Evolutionary conservation across 2,113 vertebrate genomes (phyloP).

Genomic region (Zootoca vivipara): DNA sequence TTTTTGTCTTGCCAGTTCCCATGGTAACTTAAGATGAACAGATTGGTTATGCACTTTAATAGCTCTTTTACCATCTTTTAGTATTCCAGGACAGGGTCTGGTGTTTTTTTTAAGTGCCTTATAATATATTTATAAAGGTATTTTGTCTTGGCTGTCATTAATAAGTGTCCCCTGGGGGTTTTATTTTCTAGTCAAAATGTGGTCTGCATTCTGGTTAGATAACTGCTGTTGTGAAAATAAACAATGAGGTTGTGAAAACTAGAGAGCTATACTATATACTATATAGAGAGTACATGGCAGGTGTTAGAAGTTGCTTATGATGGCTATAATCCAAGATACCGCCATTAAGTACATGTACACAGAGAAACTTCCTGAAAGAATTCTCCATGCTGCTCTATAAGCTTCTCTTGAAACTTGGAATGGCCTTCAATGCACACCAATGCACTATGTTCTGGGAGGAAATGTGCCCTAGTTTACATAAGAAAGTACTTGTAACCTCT

Average conservation of each 20-base stretch:
- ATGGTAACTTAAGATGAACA: slow-evolving; percentile 71
- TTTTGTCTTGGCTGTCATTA: neutral
- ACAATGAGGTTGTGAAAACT: slow-evolving; percentile 10
- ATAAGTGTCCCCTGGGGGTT: neutral
- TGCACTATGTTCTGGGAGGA: neutral
- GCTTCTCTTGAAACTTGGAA: neutral
- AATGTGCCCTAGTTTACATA: neutral
- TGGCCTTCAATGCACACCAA: neutral
- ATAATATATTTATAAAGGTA: slow-evolving; percentile 4
- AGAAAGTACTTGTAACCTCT: neutral
- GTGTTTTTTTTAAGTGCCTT: slow-evolving; percentile 24
- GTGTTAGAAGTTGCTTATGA: neutral
- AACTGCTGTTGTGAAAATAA: slow-evolving; percentile 19
- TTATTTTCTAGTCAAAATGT: neutral
- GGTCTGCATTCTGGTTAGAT: slow-evolving; percentile 8
- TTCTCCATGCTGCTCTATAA: neutral
- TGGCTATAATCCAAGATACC: neutral
- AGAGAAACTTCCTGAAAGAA: neutral
- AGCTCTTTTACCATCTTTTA: slow-evolving; percentile 68
- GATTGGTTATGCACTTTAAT: slow-evolving; percentile 70
- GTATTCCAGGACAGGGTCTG: slow-evolving; percentile 25
- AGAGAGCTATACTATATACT: neutral
- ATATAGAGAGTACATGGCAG: neutral
- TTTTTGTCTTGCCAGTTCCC: slow-evolving; percentile 69
- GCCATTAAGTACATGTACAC: neutral